A percentile compares a stretch with the other conserved stretches of the same genome.
phyloP scores from a whole-genome alignment of 2,113 vertebrate species.

The Callocephalon fimbriatum region DNA sequence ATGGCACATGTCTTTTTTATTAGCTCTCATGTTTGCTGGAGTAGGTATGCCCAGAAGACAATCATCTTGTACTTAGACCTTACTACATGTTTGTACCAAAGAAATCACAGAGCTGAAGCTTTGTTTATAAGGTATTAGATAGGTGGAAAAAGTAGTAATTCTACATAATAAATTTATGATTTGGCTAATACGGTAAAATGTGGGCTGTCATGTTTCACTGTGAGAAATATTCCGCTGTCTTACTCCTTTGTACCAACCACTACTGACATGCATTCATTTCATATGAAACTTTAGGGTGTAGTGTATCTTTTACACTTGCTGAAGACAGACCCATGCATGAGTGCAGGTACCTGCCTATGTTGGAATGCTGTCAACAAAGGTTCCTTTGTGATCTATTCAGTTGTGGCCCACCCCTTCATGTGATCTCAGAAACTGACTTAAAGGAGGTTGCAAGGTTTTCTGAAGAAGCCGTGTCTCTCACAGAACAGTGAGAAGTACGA shows the following conservation, averaged over 20 bases:
- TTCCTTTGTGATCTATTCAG: neutral
- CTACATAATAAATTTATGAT: neutral
- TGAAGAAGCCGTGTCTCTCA: neutral
- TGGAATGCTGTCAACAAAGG: neutral
- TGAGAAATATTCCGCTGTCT: neutral
- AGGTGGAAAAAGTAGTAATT: neutral
- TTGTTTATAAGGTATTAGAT: neutral
- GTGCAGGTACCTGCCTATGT: neutral
- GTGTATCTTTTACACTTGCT: neutral
- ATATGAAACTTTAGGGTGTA: neutral
- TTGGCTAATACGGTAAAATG: neutral
- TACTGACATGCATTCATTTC: neutral
- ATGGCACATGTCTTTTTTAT: neutral
- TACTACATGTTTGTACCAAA: neutral
- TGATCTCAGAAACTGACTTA: neutral
- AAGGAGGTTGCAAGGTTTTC: neutral
- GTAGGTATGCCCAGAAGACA: neutral
- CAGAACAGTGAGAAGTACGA: neutral
- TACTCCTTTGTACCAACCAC: neutral
- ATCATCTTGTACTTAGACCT: neutral
- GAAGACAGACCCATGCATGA: fast-evolving
- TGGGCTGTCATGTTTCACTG: neutral
- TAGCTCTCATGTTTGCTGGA: neutral
- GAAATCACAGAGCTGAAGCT: neutral
- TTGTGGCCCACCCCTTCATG: neutral